These are phyloP conservation scores for Cynodonichthys magdalenae DNA, from an alignment of 2,797 vertebrate species.

Conservation along the genomic window DNA sequence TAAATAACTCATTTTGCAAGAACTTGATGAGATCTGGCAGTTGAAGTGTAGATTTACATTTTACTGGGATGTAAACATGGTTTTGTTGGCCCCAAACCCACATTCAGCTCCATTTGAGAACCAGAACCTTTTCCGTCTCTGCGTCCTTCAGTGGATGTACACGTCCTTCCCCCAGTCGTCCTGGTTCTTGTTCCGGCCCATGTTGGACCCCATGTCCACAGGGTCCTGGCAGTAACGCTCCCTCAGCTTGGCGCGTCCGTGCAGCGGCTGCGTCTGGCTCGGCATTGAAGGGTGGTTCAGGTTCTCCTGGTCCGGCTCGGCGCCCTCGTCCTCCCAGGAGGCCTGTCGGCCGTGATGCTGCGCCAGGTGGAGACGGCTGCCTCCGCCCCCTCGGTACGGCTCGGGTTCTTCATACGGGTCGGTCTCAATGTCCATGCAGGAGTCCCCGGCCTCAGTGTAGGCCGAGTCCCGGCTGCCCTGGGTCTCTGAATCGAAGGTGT, in stretches of 20 bases:
- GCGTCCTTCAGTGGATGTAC: slow-evolving; percentile 81
- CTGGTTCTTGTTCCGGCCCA: slow-evolving; percentile 86
- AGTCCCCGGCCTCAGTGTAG: slow-evolving; percentile 92
- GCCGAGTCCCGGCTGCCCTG: slow-evolving; percentile 92
- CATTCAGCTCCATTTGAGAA: slow-evolving; percentile 37
- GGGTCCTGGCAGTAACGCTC: slow-evolving; percentile 87
- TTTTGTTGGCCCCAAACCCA: slow-evolving; percentile 64
- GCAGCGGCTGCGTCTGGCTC: slow-evolving; percentile 71
- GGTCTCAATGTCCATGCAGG: slow-evolving; percentile 94
- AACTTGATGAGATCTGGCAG: slow-evolving; percentile 67
- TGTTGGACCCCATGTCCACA: slow-evolving; percentile 77
- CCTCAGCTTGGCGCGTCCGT: slow-evolving; percentile 86
- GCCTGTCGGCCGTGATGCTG: slow-evolving; percentile 83
- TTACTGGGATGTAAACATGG: slow-evolving; percentile 82
- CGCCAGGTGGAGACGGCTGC: slow-evolving; percentile 74
- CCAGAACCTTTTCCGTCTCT: neutral
- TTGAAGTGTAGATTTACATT: slow-evolving; percentile 70
- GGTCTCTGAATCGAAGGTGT: slow-evolving; percentile 94
- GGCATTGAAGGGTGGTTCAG: slow-evolving; percentile 81
- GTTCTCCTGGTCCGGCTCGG: slow-evolving; percentile 88
- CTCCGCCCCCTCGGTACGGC: slow-evolving; percentile 79
- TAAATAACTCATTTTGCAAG: slow-evolving; percentile 66
- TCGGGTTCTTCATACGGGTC: slow-evolving; percentile 92
- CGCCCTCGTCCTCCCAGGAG: slow-evolving; percentile 87
- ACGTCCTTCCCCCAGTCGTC: slow-evolving; percentile 86